A percentile compares a stretch with the other conserved stretches of the same genome.
Conservation (phyloP, 1,140 invertebrate genomes). For the Rhagoletis pomonella region DNA sequence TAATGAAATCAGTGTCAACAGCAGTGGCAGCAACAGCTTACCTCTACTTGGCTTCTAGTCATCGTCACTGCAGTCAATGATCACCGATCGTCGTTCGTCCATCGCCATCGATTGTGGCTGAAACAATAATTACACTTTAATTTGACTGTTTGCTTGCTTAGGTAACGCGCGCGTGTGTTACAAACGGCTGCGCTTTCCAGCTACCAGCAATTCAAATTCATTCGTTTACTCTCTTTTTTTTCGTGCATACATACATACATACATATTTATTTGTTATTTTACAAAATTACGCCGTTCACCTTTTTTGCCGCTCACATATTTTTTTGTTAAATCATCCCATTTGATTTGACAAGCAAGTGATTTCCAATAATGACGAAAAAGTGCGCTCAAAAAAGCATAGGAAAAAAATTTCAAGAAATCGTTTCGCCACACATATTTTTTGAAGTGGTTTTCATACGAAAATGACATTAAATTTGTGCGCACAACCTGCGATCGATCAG, state of each 20-base stretch:
- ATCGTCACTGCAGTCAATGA: not conserved
- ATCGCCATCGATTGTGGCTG: not conserved
- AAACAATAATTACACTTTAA: conserved; percentile 69
- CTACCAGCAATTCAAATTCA: conserved; percentile 56
- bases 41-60: not conserved
- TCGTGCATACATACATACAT: too few relatives aligned
- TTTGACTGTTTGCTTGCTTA: conserved; percentile 62
- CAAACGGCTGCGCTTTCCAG: not conserved
- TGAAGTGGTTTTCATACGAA: conserved; percentile 45
- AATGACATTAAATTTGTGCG: conserved; percentile 14
- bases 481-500: not conserved
- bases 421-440: conserved; percentile 39
- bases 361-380: conserved; percentile 71
- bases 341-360: conserved; percentile 73
- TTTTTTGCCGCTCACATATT: not conserved
- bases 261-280: not conserved
- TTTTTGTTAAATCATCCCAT: conserved; percentile 73
- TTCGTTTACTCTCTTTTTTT: conserved; percentile 23
- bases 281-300: conserved; percentile 25
- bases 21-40: not conserved
- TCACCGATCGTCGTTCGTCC: not conserved
- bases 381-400: not conserved
- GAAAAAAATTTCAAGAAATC: not conserved
- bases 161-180: not conserved
- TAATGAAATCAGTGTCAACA: conserved; percentile 27